phyloP scores from a whole-genome alignment of 64 coral and sea anemone species.

The Pocillopora verrucosa region DNA sequence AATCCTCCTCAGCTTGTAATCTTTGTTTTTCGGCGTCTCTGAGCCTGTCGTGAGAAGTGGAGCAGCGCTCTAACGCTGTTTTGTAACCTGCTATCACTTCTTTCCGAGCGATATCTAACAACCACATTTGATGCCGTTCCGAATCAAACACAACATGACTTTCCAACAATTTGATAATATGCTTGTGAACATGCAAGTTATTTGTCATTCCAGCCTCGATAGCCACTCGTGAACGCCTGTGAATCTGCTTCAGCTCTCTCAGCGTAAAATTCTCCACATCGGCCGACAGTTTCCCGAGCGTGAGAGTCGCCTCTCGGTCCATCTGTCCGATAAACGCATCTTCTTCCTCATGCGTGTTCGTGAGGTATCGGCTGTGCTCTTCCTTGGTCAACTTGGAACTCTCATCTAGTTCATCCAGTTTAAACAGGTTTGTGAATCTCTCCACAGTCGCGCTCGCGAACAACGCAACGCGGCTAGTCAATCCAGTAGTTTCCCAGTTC shows the following conservation, averaged over 20 bases:
- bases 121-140: constrained; percentile 5
- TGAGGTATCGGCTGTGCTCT: background rate
- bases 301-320: constrained; percentile 55
- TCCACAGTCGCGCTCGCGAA: constrained; percentile 18
- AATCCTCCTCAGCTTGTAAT: constrained; percentile 54
- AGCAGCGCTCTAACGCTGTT: constrained; percentile 46
- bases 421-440: constrained; percentile 22
- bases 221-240: constrained; percentile 76
- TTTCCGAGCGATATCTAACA: constrained; percentile 36
- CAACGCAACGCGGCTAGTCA: constrained; percentile 23
- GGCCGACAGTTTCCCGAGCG: constrained; percentile 48
- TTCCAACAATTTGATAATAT: constrained; percentile 71
- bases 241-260: constrained; percentile 63
- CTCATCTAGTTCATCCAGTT: constrained; percentile 56
- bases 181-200: constrained; percentile 77
- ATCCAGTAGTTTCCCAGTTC: constrained; percentile 43
- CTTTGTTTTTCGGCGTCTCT: constrained; percentile 58
- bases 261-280: constrained; percentile 76
- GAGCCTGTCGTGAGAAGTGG: constrained; percentile 45
- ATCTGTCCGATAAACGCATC: constrained; percentile 64
- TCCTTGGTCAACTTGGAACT: background rate
- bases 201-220: constrained; percentile 84
- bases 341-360: constrained; percentile 17
- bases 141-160: constrained; percentile 41
- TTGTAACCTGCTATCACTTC: constrained; percentile 51